A percentile compares a stretch with the other conserved stretches of the same genome.
These are phyloP conservation scores for Eupristina koningsbergeri DNA, from an alignment of 1,140 invertebrate species.

Conservation along the genomic window DNA sequence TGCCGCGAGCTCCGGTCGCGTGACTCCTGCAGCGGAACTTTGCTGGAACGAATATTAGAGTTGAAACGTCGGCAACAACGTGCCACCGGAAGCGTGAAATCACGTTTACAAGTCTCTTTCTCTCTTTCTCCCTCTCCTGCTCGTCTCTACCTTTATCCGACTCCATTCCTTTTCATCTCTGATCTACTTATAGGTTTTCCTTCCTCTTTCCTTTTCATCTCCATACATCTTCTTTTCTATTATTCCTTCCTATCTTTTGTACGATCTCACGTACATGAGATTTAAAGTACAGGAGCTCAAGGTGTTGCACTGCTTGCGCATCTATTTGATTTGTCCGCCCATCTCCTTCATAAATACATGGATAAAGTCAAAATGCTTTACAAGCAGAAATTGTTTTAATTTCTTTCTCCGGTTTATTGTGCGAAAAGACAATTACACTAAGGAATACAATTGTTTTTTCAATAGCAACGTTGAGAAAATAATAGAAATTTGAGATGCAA, in stretches of 20 bases:
- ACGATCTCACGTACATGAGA: neutral
- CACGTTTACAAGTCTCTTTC: slow-evolving; percentile 25
- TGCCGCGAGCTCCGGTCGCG: slow-evolving; percentile 6
- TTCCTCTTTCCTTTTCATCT: neutral
- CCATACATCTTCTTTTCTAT: neutral
- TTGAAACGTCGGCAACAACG: neutral
- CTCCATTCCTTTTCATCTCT: too few species aligned
- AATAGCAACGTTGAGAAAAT: too few species aligned
- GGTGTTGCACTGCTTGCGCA: neutral
- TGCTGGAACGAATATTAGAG: slow-evolving; percentile 21
- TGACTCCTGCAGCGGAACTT: slow-evolving; percentile 34
- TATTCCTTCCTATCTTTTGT: neutral
- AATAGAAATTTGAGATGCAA: too few species aligned
- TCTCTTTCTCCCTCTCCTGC: neutral
- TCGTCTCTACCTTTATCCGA: neutral
- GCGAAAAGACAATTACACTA: neutral
- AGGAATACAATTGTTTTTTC: too few species aligned
- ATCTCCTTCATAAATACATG: too few species aligned
- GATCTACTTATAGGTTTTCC: too few species aligned
- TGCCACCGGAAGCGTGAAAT: slow-evolving; percentile 45
- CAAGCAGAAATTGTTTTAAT: neutral
- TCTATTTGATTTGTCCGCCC: neutral
- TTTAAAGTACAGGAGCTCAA: neutral
- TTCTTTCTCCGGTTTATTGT: neutral
- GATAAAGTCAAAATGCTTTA: neutral